Conservation (phyloP, 2,113 vertebrate genomes). For the Rhineura floridana region DNA sequence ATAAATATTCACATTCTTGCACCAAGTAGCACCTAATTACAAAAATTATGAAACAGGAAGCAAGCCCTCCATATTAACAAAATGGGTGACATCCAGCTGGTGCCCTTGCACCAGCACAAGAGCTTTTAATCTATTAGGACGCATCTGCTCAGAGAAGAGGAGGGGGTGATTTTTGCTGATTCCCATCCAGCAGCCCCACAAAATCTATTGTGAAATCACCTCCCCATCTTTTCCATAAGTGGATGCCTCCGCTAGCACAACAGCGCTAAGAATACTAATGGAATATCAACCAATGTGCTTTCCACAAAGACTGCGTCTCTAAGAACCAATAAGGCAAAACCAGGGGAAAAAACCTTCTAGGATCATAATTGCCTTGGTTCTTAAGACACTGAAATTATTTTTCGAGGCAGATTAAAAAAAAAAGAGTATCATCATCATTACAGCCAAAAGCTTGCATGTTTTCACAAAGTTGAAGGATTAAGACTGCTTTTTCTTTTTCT, state of each 20-base stretch:
- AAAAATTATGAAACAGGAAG: background rate
- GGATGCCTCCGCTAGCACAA: no score
- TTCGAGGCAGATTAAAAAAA: background rate
- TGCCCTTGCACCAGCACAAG: no score
- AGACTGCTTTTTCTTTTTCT: background rate
- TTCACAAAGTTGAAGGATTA: background rate
- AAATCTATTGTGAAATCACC: no score
- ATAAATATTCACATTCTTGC: background rate
- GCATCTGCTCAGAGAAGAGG: no score
- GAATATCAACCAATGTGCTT: background rate
- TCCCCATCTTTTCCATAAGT: no score
- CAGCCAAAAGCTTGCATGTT: background rate
- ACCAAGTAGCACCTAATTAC: background rate
- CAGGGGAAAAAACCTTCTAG: background rate
- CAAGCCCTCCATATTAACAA: background rate
- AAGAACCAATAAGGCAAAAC: background rate
- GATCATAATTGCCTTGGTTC: background rate
- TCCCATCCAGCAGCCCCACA: no score
- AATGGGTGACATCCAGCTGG: no score
- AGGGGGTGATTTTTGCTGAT: no score
- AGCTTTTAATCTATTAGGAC: no score
- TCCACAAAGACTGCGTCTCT: background rate
- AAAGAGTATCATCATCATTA: background rate
- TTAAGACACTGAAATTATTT: background rate
- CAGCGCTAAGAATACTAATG: no score